Conservation (phyloP, 2,888 invertebrate genomes). For the Agrilus cyanescens region DNA sequence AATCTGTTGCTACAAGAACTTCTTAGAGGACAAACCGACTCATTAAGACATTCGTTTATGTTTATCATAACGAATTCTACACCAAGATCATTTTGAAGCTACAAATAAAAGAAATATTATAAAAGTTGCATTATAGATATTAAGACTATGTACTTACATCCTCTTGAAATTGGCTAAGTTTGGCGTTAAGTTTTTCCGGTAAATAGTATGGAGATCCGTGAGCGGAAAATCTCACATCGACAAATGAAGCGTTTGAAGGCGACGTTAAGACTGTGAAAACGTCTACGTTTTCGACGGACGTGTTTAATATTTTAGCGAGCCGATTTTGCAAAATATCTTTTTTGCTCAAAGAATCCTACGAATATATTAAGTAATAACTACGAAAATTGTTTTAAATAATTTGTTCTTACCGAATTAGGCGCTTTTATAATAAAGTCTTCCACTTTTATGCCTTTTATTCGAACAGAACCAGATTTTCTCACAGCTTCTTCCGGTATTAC, state of each 20-base stretch:
- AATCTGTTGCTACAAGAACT: slow-evolving; percentile 72
- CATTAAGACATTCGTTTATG: slow-evolving; percentile 81
- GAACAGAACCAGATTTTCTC: slow-evolving; percentile 80
- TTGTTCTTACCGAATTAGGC: slow-evolving; percentile 36
- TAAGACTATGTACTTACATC: slow-evolving; percentile 36
- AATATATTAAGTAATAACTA: slow-evolving; percentile 12
- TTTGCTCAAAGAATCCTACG: slow-evolving; percentile 49
- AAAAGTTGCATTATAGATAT: neutral
- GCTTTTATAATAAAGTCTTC: slow-evolving; percentile 69
- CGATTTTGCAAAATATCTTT: slow-evolving; percentile 51
- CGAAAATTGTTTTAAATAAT: neutral
- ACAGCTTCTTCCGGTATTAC: slow-evolving; percentile 87
- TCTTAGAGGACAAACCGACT: slow-evolving; percentile 54
- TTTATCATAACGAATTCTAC: slow-evolving; percentile 75
- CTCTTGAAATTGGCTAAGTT: slow-evolving; percentile 60
- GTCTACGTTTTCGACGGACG: slow-evolving; percentile 73
- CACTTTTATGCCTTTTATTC: slow-evolving; percentile 68
- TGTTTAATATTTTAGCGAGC: slow-evolving; percentile 62
- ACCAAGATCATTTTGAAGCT: slow-evolving; percentile 59
- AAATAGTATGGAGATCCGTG: slow-evolving; percentile 91
- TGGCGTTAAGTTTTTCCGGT: slow-evolving; percentile 76
- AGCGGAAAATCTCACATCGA: slow-evolving; percentile 85
- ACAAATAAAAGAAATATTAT: slow-evolving; percentile 18
- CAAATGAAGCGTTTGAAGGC: slow-evolving; percentile 46
- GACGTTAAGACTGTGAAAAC: slow-evolving; percentile 82